Base-by-base conservation (phyloP, 2,888 invertebrate species). In the Anoplius nigerrimus region DNA sequence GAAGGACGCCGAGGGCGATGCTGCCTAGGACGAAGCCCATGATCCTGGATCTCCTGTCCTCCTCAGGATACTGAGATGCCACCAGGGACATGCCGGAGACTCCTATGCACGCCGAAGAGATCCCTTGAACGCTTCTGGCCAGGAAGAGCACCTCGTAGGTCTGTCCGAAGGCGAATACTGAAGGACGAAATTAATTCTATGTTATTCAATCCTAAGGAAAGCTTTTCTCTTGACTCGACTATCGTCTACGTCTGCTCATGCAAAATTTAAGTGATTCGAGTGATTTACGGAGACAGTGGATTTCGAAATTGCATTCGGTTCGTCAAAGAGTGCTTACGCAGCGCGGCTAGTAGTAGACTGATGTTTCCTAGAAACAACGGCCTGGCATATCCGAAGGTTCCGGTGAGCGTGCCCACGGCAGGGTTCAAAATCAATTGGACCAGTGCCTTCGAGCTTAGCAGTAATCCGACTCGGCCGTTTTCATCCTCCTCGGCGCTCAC, bases 11-110 rank as follows among this genome's bases (percentile, higher is more conserved):
- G 2, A 94, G 86, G 0, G 95, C 96, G 62, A 94, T 93, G 69
- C 95, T 95, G 4, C 96, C 95, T 84, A 96, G 91, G 1, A 95
- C 93, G 24, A 94, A 90, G 0, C 96, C 96, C 94, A 96, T 95
- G n/a, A 94, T 90, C 83, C 91, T 91, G 22, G 93, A 92, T 71
- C 94, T 88, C 20, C 90, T 89, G 66, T 88, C 88, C 76, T 92
- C 92, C 63, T 91, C 90, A 0, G 89, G 88, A 62, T 89, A 85
- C 70, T 87, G 87, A n/a, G 83, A 86, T 0, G 96, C 95, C 57
- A 96, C 92, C 78, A 95, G 89, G 74, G 94, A 94, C 94, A 96
- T 94, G 45, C 95, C 95, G 80, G 95, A 92, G 5, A 96, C 94
- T 18, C 93, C 93, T 66, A 95, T 93, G 76, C 95, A 94, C 0